These are phyloP conservation scores for Urocyon cinereoargenteus DNA, from an alignment of 2,797 vertebrate genomes.

Conservation along the genomic window DNA sequence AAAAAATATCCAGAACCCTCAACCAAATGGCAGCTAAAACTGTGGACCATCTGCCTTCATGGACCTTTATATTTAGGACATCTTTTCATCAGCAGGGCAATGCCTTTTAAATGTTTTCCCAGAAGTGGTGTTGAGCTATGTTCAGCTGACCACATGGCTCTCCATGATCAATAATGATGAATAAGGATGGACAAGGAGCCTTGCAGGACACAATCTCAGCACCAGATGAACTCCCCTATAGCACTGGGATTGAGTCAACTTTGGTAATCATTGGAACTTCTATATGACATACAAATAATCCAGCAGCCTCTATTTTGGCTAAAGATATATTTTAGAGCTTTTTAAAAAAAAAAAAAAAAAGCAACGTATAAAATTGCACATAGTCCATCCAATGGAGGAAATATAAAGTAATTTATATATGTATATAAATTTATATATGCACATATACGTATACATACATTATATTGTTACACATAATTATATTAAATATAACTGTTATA, in stretches of 20 bases:
- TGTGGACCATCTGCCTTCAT: not conserved
- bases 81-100: not conserved
- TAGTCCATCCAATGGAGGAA: not conserved
- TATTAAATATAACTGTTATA: not conserved
- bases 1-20: not conserved
- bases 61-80: not conserved
- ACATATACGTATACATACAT: not conserved
- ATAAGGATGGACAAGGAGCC: not conserved
- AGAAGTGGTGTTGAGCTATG: not conserved
- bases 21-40: not conserved
- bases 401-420: not conserved
- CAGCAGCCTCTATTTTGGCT: not conserved
- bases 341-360: not conserved
- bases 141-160: not conserved
- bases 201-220: not conserved
- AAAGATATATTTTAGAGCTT: not conserved
- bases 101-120: constrained; percentile 44
- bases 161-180: constrained; percentile 14
- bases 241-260: not conserved
- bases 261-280: not conserved
- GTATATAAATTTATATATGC: not conserved
- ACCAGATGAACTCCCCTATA: not conserved
- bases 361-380: not conserved
- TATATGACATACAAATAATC: not conserved
- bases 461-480: not conserved